phyloP scores from a whole-genome alignment of 1,140 invertebrate species.

The Cyphomyrmex costatus region DNA sequence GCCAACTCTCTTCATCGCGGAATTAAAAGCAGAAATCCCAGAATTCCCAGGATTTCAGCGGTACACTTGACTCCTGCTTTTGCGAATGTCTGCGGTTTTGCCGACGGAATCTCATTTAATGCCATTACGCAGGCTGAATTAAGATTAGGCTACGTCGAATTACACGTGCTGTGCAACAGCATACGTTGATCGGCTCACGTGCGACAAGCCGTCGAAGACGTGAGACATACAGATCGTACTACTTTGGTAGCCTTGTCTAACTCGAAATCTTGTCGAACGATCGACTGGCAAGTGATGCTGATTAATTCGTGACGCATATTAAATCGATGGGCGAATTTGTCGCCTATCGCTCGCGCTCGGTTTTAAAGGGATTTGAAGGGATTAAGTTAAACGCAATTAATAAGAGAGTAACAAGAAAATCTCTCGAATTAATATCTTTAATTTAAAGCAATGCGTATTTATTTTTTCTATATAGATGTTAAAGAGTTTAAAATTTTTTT shows the following conservation, averaged over 20 bases:
- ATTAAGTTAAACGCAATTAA: not conserved
- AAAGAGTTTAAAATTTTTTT: not conserved
- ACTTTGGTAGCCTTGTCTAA: conserved; percentile 48
- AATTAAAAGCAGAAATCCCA: conserved; percentile 40
- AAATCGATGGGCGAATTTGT: conserved; percentile 19
- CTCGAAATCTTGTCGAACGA: conserved; percentile 19
- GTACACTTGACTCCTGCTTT: conserved; percentile 65
- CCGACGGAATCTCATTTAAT: conserved; percentile 62
- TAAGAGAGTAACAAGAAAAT: not conserved
- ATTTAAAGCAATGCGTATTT: not conserved
- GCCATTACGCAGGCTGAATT: conserved; percentile 59
- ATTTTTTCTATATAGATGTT: not conserved
- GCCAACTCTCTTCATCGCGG: not conserved
- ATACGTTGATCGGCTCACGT: conserved; percentile 65
- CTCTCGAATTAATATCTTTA: not conserved
- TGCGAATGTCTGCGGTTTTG: conserved; percentile 54
- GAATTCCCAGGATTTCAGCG: conserved; percentile 60
- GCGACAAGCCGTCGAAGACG: conserved; percentile 63
- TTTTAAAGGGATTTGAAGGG: not conserved
- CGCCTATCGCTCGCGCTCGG: not conserved
- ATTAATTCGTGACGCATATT: conserved; percentile 21
- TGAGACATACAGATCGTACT: conserved; percentile 63
- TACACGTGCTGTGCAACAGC: conserved; percentile 68
- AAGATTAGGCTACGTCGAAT: conserved; percentile 68
- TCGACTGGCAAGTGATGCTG: conserved; percentile 16